A percentile compares a stretch with the other conserved stretches of the same genome.
phyloP scores from a whole-genome alignment of 2,888 invertebrate genomes.

The Tetropium fuscum region DNA sequence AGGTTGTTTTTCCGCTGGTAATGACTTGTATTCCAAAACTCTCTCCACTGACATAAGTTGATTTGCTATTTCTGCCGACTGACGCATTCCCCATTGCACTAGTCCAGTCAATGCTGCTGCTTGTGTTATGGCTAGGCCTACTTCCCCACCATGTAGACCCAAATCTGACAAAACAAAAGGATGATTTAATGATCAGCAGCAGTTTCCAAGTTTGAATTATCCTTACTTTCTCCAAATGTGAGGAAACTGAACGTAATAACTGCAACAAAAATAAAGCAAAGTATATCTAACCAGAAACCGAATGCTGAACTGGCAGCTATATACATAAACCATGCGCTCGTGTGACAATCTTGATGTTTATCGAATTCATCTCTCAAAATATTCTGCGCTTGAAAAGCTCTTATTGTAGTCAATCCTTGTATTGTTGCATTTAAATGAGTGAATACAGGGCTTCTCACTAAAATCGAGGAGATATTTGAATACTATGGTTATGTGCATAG shows the following conservation, averaged over 20 bases:
- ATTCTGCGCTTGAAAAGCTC: slow-evolving; percentile 79
- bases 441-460: slow-evolving; percentile 88
- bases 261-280: slow-evolving; percentile 74
- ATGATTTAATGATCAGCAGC: not conserved
- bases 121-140: slow-evolving; percentile 61
- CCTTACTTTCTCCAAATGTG: slow-evolving; percentile 62
- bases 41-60: slow-evolving; percentile 87
- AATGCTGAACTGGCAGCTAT: slow-evolving; percentile 75
- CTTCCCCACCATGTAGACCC: slow-evolving; percentile 68
- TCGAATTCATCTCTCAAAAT: slow-evolving; percentile 71
- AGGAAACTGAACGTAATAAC: slow-evolving; percentile 77
- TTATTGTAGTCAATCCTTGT: slow-evolving; percentile 82
- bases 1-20: slow-evolving; percentile 72
- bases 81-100: slow-evolving; percentile 85
- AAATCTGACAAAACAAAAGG: slow-evolving; percentile 34
- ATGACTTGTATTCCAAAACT: slow-evolving; percentile 79
- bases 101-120: slow-evolving; percentile 80
- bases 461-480: slow-evolving; percentile 35
- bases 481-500: not conserved
- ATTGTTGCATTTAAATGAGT: slow-evolving; percentile 84
- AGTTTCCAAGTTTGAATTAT: not conserved
- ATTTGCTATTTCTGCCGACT: slow-evolving; percentile 80
- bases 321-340: slow-evolving; percentile 77
- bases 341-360: slow-evolving; percentile 73
- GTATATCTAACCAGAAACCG: slow-evolving; percentile 74